A percentile compares a stretch with the other conserved stretches of the same genome.
phyloP scores from a whole-genome alignment of 1,140 invertebrate species.

The Coenobita brevimanus region DNA sequence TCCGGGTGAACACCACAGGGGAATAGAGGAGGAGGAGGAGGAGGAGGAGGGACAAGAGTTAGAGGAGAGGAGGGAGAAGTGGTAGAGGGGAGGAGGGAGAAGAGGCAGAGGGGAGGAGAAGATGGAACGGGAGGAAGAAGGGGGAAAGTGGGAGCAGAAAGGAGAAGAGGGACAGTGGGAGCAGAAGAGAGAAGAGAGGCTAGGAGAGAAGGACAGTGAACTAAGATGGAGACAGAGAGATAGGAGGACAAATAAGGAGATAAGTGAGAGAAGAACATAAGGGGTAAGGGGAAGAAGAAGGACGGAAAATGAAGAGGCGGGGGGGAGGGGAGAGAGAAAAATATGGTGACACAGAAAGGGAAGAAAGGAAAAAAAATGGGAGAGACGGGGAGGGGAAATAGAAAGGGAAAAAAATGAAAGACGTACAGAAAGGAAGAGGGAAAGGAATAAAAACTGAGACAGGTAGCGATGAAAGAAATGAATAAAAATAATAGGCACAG shows the following conservation, averaged over 20 bases:
- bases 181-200: no score
- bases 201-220: not conserved
- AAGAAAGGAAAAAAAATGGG: no score
- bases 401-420: not conserved
- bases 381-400: not conserved
- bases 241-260: not conserved
- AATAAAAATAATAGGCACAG: no score
- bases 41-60: not conserved
- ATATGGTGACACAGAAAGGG: not conserved
- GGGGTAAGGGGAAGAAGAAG: not conserved
- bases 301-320: not conserved
- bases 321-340: not conserved
- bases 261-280: not conserved
- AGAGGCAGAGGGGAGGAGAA: slow-evolving; percentile 1
- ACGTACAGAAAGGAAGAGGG: not conserved
- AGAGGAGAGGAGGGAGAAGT: not conserved
- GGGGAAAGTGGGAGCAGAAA: no score
- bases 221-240: not conserved
- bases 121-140: not conserved
- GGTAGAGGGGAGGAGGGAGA: not conserved
- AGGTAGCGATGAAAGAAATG: not conserved
- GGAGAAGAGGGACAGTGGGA: no score
- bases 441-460: not conserved
- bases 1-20: no score
- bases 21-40: no score